Base-by-base conservation (phyloP, 2,113 vertebrate species). In the Pygathrix nemaeus region DNA sequence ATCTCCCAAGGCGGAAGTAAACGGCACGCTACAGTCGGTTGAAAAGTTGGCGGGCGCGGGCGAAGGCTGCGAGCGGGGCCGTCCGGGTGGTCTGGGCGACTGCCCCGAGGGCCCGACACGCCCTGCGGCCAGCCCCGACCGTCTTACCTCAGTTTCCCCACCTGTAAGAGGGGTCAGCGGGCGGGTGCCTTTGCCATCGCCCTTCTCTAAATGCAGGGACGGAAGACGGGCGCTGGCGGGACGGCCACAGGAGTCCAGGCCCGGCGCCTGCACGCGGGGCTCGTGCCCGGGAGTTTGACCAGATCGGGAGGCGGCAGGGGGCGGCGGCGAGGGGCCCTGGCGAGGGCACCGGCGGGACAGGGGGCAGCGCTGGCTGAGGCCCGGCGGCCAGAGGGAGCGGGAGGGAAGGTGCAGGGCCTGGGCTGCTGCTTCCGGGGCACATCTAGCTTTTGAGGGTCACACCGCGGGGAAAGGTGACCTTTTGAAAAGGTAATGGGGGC, bases 1-100 rank as follows among this genome's bases (percentile, higher is more conserved):
- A 0, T 45, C 2, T 11, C 30, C 6, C 3, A 0, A 0, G 1
- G 10, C 38, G 75, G 50, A 89, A 23, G 94, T 64, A 57, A 45
- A 14, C 1, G 16, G 27, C 16, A 2, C 43, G 27, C 27, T 3
- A 27, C 8, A 4, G 8, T 16, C 4, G 0, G 9, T 78, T 17
- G 45, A 52, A 80, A 80, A 80, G 32, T 52, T n/a, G 48, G 18
- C 43, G 10, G 32, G 75, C 7, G 23, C 23, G 12, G 70, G 23
- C 0, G 6, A 30, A 43, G 40, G 23, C 20, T 11, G 5, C 20
- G 38, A 38, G 10, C 38, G 13, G 13, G 43, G 43, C 8, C 1
- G 14, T 2, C 43, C 30, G 7, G 25, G 27, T 8, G 40, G 73
- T 43, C 70, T 3, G 35, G 35, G 6, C 4, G 3, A 30, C 23